phyloP scores from a whole-genome alignment of 2,113 vertebrate species.

The Climacteris rufus region DNA sequence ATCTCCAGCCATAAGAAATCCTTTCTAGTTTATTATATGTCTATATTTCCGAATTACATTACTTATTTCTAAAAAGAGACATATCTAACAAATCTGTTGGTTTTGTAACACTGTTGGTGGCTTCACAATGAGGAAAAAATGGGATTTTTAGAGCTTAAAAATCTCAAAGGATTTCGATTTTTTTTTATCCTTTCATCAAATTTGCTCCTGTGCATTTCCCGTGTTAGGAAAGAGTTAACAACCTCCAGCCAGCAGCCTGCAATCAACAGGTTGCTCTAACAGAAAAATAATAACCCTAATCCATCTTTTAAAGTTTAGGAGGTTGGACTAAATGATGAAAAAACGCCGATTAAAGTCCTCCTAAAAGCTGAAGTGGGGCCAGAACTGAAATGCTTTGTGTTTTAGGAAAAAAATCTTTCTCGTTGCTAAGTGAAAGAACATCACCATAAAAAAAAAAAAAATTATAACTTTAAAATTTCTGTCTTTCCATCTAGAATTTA shows the following conservation, averaged over 20 bases:
- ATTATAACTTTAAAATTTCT: slow-evolving; percentile 23
- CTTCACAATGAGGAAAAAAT: slow-evolving; percentile 5
- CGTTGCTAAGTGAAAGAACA: slow-evolving; percentile 41
- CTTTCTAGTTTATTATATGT: slow-evolving; percentile 16
- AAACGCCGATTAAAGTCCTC: neutral
- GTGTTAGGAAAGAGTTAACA: slow-evolving; percentile 50
- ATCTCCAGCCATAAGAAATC: slow-evolving; percentile 2
- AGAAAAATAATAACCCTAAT: slow-evolving; percentile 47
- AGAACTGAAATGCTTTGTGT: slow-evolving; percentile 51
- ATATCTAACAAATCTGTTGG: slow-evolving; percentile 8
- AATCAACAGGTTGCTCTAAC: slow-evolving; percentile 66
- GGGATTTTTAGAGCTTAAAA: slow-evolving; percentile 13
- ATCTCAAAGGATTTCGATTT: neutral
- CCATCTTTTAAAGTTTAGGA: slow-evolving; percentile 34
- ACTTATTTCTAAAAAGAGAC: slow-evolving; percentile 44
- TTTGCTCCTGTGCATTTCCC: neutral
- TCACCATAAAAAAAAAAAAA: neutral
- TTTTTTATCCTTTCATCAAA: neutral
- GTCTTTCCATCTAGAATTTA: neutral
- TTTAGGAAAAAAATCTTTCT: slow-evolving; percentile 35
- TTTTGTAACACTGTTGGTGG: slow-evolving; percentile 19
- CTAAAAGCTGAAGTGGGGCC: slow-evolving; percentile 22
- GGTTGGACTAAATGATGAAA: slow-evolving; percentile 25
- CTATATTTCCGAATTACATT: slow-evolving; percentile 46
- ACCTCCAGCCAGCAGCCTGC: slow-evolving; percentile 29